Percentiles rank a stretch among this genome's conserved stretches.
Conservation (phyloP, 2,797 vertebrate genomes). For the Dendrocincla tyrannina region DNA sequence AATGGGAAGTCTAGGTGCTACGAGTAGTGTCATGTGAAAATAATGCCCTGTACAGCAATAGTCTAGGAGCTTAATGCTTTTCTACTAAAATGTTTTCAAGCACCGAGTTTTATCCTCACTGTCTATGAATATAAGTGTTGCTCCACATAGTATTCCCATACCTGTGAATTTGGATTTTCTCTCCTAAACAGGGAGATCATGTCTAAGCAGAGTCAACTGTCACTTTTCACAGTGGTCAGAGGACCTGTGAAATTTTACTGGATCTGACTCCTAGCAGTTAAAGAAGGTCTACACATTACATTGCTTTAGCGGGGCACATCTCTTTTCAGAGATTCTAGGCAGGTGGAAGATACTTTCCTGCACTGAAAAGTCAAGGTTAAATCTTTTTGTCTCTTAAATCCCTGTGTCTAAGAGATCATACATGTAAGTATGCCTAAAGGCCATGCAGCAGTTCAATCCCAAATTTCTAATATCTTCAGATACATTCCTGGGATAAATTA, state of each 20-base stretch:
- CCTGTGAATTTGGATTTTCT: neutral
- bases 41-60: neutral
- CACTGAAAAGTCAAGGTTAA: neutral
- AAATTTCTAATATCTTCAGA: neutral
- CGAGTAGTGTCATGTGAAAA: neutral
- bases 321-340: neutral
- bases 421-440: neutral
- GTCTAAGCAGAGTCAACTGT: neutral
- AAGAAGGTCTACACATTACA: neutral
- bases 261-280: neutral
- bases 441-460: neutral
- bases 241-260: neutral
- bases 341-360: neutral
- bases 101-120: fast-evolving
- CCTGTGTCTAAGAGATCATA: neutral
- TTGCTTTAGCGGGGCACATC: neutral
- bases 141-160: neutral
- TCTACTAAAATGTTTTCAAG: neutral
- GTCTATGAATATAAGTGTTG: neutral
- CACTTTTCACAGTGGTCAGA: neutral
- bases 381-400: neutral
- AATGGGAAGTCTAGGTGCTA: neutral
- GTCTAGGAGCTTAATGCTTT: neutral
- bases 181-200: neutral
- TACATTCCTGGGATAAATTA: neutral